Evolutionary conservation across 64 coral and sea anemone species (phyloP).

Genomic region (Montipora capricornis): DNA sequence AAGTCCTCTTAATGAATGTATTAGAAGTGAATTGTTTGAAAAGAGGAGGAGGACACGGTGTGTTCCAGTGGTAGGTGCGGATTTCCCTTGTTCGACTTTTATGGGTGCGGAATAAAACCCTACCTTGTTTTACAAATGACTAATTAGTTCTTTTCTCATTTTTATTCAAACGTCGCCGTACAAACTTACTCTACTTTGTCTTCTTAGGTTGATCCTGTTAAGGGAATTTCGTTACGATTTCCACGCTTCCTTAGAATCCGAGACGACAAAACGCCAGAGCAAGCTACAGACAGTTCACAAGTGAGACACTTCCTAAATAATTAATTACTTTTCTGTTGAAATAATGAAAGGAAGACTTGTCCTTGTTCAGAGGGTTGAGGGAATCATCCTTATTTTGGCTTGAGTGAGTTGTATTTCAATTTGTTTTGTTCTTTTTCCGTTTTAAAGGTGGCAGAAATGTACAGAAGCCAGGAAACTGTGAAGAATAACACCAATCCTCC

Average conservation of each 20-base stretch:
- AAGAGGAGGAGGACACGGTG: too few relatives aligned
- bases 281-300: conserved; percentile 93
- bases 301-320: conserved; percentile 20
- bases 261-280: conserved; percentile 97
- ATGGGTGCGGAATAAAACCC: neutral
- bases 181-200: neutral
- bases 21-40: too few relatives aligned
- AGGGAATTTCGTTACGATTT: conserved; percentile 98
- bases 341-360: too few relatives aligned
- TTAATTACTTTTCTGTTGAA: too few relatives aligned
- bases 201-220: conserved; percentile 86
- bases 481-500: conserved; percentile 81
- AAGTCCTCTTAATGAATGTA: neutral
- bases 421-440: neutral
- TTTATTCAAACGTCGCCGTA: too few relatives aligned
- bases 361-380: too few relatives aligned
- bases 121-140: neutral
- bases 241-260: conserved; percentile 93
- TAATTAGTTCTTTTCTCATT: too few relatives aligned
- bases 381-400: neutral
- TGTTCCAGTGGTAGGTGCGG: too few relatives aligned
- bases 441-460: conserved; percentile 97
- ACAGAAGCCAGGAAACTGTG: conserved; percentile 94
- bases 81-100: too few relatives aligned
- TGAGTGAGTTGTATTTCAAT: too few relatives aligned